phyloP scores from a whole-genome alignment of 2,797 vertebrate species.

The Gymnothorax javanicus region DNA sequence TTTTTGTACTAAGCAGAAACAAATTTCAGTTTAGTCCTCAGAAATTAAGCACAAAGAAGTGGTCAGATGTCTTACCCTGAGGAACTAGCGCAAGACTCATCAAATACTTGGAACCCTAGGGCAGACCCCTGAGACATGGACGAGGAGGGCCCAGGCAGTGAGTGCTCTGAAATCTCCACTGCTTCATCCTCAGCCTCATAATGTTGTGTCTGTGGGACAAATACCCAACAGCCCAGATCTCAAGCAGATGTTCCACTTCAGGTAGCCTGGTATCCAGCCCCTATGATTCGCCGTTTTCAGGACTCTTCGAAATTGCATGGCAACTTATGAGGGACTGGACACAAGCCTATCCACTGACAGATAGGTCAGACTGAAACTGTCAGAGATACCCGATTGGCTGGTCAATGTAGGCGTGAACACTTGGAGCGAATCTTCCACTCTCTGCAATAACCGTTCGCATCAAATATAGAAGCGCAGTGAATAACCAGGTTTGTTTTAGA shows the following conservation, averaged over 20 bases:
- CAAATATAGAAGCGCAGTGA: too few species aligned
- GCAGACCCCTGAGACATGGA: background rate
- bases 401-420: too few species aligned
- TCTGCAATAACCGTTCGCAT: too few species aligned
- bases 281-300: too few species aligned
- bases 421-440: too few species aligned
- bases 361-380: too few species aligned
- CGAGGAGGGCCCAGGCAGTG: background rate
- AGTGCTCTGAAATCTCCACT: background rate
- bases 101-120: constrained; percentile 37
- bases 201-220: background rate
- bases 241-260: background rate
- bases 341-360: too few species aligned
- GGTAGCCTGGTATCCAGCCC: background rate
- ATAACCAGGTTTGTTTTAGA: too few species aligned
- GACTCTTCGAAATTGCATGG: too few species aligned
- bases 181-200: background rate
- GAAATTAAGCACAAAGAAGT: background rate
- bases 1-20: background rate
- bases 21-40: background rate
- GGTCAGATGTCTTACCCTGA: constrained; percentile 46
- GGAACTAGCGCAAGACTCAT: constrained; percentile 36
- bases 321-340: too few species aligned
- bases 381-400: too few species aligned
- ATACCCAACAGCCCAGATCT: background rate